These are phyloP conservation scores for Myoxocephalus aenaeus DNA, from an alignment of 2,797 vertebrate genomes.

Conservation along the genomic window DNA sequence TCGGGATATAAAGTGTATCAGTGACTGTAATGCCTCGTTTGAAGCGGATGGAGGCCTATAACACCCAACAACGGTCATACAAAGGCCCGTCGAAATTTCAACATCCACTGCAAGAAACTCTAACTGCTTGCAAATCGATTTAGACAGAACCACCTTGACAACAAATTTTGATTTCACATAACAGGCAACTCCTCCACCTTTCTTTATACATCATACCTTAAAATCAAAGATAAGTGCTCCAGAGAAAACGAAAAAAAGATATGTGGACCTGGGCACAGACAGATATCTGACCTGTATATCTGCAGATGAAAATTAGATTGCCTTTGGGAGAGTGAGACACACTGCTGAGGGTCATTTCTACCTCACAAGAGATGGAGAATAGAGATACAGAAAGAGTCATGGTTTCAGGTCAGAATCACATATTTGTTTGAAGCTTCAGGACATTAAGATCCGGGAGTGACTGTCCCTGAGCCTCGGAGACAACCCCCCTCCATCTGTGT, in stretches of 20 bases:
- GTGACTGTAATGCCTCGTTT: too few species aligned
- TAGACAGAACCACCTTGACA: too few species aligned
- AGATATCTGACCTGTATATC: conserved; percentile 23
- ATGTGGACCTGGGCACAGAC: not conserved
- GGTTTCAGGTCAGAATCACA: conserved; percentile 38
- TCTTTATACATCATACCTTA: not conserved
- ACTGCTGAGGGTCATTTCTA: conserved; percentile 23
- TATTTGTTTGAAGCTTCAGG: conserved; percentile 49
- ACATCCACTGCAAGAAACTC: too few species aligned
- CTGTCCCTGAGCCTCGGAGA: conserved; percentile 18
- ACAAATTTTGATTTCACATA: too few species aligned
- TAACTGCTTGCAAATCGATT: too few species aligned
- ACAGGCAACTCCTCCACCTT: too few species aligned
- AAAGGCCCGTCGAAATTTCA: too few species aligned
- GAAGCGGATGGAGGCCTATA: too few species aligned
- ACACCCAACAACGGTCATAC: too few species aligned
- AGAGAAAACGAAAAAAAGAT: conserved; percentile 1
- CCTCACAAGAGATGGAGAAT: conserved; percentile 16
- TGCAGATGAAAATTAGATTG: conserved; percentile 23
- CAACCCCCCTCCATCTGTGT: conserved; percentile 57
- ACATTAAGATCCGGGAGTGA: conserved; percentile 42
- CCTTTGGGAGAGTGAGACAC: conserved; percentile 15
- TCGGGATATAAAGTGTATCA: too few species aligned
- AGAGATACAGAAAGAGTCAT: conserved; percentile 11
- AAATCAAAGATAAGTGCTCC: not conserved